A percentile compares a stretch with the other conserved stretches of the same genome.
Evolutionary conservation across 1,140 invertebrate genomes (phyloP).

Genomic region (Magallana gigas): DNA sequence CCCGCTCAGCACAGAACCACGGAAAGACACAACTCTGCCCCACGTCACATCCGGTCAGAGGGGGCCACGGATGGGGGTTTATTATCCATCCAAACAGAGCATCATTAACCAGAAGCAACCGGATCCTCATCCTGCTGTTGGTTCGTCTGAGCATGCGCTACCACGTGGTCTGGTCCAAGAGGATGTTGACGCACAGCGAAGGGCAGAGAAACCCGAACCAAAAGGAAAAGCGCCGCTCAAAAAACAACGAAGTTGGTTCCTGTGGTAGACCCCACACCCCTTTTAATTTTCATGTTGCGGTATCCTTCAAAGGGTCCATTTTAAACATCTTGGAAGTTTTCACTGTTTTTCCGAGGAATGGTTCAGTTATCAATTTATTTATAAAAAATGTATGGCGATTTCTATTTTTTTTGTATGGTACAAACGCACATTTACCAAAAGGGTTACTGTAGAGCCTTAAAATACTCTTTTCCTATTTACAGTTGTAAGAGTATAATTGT

Average conservation of each 20-base stretch:
- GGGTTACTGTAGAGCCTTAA: too few species aligned
- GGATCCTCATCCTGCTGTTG: too few species aligned
- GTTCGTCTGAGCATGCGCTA: background rate
- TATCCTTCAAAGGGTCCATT: too few species aligned
- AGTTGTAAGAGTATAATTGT: too few species aligned
- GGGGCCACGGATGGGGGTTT: background rate
- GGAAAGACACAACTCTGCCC: background rate
- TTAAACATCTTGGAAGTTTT: too few species aligned
- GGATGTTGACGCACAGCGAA: background rate
- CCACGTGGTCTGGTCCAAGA: background rate
- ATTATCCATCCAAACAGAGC: background rate
- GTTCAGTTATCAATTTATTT: too few species aligned
- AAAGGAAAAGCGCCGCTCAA: background rate
- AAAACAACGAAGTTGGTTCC: slow-evolving; percentile 29
- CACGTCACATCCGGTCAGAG: background rate
- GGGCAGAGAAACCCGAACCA: background rate
- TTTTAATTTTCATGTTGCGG: too few species aligned
- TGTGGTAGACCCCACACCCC: background rate
- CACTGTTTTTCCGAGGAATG: too few species aligned
- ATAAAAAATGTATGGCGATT: too few species aligned
- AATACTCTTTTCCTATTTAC: too few species aligned
- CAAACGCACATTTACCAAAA: too few species aligned
- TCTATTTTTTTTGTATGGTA: too few species aligned
- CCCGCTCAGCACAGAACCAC: background rate
- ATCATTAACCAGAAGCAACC: background rate